Evolutionary conservation across 2,113 vertebrate genomes (phyloP).

Genomic region (Aegithalos caudatus): DNA sequence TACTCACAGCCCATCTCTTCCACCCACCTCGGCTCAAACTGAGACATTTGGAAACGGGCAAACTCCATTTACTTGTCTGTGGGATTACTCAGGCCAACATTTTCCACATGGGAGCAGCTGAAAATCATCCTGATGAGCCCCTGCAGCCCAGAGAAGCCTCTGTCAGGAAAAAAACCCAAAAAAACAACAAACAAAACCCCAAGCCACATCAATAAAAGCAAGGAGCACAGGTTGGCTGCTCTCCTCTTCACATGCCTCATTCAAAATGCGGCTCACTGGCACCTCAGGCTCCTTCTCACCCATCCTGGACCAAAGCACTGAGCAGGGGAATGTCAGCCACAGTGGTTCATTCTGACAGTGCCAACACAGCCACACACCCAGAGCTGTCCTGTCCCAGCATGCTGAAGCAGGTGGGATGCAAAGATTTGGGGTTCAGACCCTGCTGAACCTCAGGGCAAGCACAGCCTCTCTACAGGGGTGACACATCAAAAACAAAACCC

Average conservation of each 20-base stretch:
- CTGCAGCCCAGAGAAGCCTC: neutral
- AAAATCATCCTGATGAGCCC: neutral
- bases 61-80: neutral
- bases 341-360: neutral
- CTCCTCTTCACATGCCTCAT: neutral
- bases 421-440: neutral
- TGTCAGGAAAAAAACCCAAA: neutral
- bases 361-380: neutral
- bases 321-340: accelerated
- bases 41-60: neutral
- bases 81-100: neutral
- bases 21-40: neutral
- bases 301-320: neutral
- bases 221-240: neutral
- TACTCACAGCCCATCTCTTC: neutral
- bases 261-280: accelerated
- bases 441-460: neutral
- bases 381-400: neutral
- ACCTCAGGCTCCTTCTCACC: neutral
- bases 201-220: neutral
- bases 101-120: neutral
- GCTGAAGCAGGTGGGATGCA: neutral
- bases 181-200: too few relatives aligned
- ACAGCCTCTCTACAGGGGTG: neutral
- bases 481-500: neutral